Conservation (phyloP, 2,888 invertebrate genomes). For the Creontiades dilutus region DNA sequence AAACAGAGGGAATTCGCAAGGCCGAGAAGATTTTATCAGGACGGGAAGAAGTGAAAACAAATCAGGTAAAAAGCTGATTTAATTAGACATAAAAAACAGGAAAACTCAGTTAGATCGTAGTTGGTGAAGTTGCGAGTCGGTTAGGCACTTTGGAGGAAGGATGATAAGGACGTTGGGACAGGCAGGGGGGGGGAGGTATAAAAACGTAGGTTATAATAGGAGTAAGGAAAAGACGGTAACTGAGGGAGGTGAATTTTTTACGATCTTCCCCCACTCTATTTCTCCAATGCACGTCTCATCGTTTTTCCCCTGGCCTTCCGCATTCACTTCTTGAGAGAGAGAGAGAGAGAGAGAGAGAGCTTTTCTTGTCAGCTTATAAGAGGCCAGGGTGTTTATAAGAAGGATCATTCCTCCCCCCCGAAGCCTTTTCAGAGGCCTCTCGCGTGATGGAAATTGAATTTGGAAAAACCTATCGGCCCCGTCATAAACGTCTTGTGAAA, state of each 20-base stretch:
- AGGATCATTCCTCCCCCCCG: constrained; percentile 40
- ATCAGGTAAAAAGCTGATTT: constrained; percentile 10
- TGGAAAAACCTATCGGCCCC: constrained; percentile 52
- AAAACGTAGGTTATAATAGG: constrained; percentile 43
- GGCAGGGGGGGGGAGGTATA: neutral
- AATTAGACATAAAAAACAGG: constrained; percentile 46
- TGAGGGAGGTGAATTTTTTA: constrained; percentile 45
- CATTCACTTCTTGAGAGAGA: constrained; percentile 34
- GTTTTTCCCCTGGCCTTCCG: neutral
- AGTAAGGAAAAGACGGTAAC: constrained; percentile 51
- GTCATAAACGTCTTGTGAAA: constrained; percentile 54
- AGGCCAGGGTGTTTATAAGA: constrained; percentile 60
- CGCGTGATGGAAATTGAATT: constrained; percentile 62
- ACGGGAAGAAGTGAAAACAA: neutral
- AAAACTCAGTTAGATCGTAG: constrained; percentile 13
- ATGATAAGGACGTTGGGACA: no score
- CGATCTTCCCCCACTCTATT: neutral
- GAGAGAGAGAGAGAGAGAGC: constrained; percentile 63
- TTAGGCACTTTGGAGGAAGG: neutral
- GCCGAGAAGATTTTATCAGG: neutral
- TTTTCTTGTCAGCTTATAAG: constrained; percentile 65
- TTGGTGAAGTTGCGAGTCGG: neutral
- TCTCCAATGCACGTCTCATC: constrained; percentile 37
- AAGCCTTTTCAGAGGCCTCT: constrained; percentile 38
- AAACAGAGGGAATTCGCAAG: neutral